Base-by-base conservation (phyloP, 2,113 vertebrate species). In the Laticauda laticaudata region DNA sequence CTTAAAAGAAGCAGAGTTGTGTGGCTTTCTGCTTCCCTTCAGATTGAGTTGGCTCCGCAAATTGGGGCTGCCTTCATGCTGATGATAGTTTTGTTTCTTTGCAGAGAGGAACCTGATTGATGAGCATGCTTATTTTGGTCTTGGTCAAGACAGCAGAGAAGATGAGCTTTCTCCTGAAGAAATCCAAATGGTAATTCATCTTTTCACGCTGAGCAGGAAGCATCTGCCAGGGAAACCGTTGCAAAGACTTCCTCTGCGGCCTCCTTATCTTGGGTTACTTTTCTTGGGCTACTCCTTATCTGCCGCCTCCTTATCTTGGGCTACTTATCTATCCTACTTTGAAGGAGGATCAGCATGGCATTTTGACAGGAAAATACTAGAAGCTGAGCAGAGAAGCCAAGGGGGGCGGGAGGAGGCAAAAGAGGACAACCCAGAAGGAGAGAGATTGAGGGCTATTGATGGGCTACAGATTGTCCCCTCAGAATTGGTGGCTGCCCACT, bases 101-200 rank as follows among this genome's bases (percentile, higher is more conserved):
- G n/a, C 96, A 99, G 99, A 99, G 90, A 98, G 97, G 94, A 96
- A 92, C 15, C 69, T 97, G 4, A 93, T 98, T 0, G 98, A 99
- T 85, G 93, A 97, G 43, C 97, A 95, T 0, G 96, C 96, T 92
- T 97, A 97, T 34, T 90, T 97, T 91, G 98, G 98, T 89, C 93
- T 97, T 51, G 99, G 98, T 98, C 98, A 98, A 57, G 98, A 99
- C 0, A 89, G 97, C 92, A 97, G 92, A 96, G 99, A 99, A 93
- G 99, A 99, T 4, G 99, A 99, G 59, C 96, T 99, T 9, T 99
- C 99, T 75, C 98, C 99, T 24, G 99, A 99, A 96, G 99, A 99
- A 96, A 98, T 99, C 96, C 99, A 99, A 95, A 99, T 99, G 99
- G 99, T 99, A 97, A 96, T n/a, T 94, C 9, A 0, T 11, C 61